Conservation (phyloP, 2,113 vertebrate genomes). For the mouse (Mus musculus) region DNA sequence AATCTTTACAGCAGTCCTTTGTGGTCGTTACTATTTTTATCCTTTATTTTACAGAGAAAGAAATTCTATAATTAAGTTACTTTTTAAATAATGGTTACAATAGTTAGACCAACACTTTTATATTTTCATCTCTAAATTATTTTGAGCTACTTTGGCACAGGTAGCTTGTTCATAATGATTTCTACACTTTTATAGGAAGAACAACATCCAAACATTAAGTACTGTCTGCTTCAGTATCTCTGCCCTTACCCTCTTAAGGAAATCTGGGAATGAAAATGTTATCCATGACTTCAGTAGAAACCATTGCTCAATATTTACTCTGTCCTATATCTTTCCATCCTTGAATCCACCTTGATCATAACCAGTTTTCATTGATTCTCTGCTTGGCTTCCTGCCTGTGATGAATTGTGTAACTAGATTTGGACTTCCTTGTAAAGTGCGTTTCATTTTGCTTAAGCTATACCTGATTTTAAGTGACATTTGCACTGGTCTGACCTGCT, state of each 20-base stretch:
- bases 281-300: constrained; percentile 36
- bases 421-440: constrained; percentile 43
- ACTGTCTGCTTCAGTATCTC: constrained; percentile 29
- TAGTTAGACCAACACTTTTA: not conserved
- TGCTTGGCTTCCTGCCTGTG: constrained; percentile 62
- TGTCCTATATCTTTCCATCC: constrained; percentile 47
- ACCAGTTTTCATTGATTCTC: constrained; percentile 69
- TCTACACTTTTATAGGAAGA: constrained; percentile 16
- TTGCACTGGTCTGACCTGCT: constrained; percentile 1
- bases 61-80: not conserved
- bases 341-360: constrained; percentile 70
- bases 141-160: not conserved
- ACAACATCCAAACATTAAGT: not conserved
- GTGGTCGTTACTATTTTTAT: not conserved
- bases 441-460: constrained; percentile 52
- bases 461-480: constrained; percentile 56
- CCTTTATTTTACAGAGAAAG: constrained; percentile 16
- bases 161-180: constrained; percentile 23
- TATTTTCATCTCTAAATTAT: constrained; percentile 46
- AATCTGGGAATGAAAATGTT: constrained; percentile 56
- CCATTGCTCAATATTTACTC: constrained; percentile 15
- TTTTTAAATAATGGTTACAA: not conserved
- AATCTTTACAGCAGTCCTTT: not conserved
- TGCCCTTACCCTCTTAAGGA: constrained; percentile 45
- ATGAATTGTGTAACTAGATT: constrained; percentile 60